Conservation (phyloP, 1,140 invertebrate genomes). For the Zophobas morio region DNA sequence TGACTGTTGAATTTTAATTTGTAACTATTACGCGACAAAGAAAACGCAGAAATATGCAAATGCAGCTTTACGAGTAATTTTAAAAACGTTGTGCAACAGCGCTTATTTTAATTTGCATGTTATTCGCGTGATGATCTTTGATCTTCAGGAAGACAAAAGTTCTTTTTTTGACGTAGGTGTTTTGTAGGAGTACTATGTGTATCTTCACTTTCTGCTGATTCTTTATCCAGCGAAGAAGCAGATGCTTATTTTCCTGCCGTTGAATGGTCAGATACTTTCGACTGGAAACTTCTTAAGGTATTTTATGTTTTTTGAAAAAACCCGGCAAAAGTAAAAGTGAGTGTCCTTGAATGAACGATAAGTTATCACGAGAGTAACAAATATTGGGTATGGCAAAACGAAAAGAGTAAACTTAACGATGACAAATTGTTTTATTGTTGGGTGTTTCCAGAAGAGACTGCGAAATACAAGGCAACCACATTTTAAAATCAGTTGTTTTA, state of each 20-base stretch:
- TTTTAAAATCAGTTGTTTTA: too few species aligned
- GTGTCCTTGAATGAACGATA: too few species aligned
- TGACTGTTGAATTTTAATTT: too few species aligned
- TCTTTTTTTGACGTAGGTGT: not conserved
- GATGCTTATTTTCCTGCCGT: slow-evolving; percentile 71
- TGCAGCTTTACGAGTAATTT: not conserved
- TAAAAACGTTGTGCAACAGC: not conserved
- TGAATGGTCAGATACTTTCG: slow-evolving; percentile 71
- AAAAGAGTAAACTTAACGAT: too few species aligned
- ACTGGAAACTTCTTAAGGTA: slow-evolving; percentile 75
- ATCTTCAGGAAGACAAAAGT: not conserved
- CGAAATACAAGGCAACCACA: too few species aligned
- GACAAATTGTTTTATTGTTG: too few species aligned
- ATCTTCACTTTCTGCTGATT: not conserved
- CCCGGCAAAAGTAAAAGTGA: too few species aligned
- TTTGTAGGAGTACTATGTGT: slow-evolving; percentile 26
- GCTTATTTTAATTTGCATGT: not conserved
- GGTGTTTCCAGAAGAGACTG: too few species aligned
- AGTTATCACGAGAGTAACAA: too few species aligned
- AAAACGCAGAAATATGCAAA: not conserved
- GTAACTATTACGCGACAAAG: not conserved
- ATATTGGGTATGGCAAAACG: too few species aligned
- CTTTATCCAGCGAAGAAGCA: slow-evolving; percentile 67
- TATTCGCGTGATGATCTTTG: not conserved
- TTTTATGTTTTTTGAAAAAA: slow-evolving; percentile 9